Evolutionary conservation across 2,113 vertebrate species (phyloP).

Genomic region (Raja brachyura): DNA sequence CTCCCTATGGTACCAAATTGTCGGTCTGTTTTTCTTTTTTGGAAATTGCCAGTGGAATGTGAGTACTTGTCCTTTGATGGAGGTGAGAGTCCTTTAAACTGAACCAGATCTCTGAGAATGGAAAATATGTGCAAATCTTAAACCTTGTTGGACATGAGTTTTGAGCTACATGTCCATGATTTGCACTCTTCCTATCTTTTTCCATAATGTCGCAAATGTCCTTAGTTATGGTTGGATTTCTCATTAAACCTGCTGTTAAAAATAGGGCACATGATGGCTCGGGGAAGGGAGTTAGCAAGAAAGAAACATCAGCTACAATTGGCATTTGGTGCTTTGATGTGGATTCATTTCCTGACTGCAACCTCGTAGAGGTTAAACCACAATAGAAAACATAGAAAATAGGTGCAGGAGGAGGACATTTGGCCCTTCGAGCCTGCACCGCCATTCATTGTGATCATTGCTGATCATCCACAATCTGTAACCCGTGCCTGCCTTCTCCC

Average conservation of each 20-base stretch:
- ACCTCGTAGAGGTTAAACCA: not conserved
- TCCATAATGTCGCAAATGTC: not conserved
- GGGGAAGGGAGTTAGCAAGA: no score
- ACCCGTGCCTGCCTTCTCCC: no score
- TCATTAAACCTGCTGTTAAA: not conserved
- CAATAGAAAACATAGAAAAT: not conserved
- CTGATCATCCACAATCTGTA: no score
- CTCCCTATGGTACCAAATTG: no score
- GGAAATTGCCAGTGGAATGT: no score
- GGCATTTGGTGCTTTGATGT: not conserved
- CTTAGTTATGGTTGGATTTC: not conserved
- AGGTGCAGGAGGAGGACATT: no score
- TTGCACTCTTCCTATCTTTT: not conserved
- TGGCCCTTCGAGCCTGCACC: no score
- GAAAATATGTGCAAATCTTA: not conserved
- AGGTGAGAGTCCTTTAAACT: no score
- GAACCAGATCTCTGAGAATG: not conserved
- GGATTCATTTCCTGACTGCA: not conserved
- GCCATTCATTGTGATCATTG: no score
- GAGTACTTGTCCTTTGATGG: no score
- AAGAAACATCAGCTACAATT: not conserved
- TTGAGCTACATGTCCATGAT: not conserved
- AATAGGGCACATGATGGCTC: no score
- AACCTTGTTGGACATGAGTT: not conserved
- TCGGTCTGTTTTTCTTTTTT: no score